A percentile compares a stretch with the other conserved stretches of the same genome.
phyloP scores from a whole-genome alignment of 2,113 vertebrate genomes.

The Eleginops maclovinus region DNA sequence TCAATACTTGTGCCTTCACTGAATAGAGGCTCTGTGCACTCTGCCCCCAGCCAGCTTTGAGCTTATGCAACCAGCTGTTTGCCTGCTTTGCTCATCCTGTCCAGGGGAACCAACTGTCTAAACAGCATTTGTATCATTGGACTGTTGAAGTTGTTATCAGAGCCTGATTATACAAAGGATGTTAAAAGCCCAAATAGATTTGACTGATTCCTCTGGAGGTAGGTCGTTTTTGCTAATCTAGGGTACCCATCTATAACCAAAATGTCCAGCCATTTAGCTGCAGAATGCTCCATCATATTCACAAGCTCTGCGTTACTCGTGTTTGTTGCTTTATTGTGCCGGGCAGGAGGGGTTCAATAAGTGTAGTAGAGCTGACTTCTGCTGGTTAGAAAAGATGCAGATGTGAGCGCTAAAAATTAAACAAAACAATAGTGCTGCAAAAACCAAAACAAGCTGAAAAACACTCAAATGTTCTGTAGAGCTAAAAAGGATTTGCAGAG shows the following conservation, averaged over 20 bases:
- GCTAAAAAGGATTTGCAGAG: not conserved
- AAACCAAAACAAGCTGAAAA: not conserved
- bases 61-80: conserved; percentile 66
- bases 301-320: not conserved
- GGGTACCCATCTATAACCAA: too few species aligned
- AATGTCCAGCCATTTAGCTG: not conserved
- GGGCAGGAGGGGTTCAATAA: not conserved
- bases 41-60: conserved; percentile 46
- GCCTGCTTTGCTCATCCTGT: conserved; percentile 48
- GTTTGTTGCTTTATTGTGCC: not conserved
- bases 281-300: not conserved
- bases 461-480: not conserved
- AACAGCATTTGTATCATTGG: conserved; percentile 61
- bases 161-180: conserved; percentile 55
- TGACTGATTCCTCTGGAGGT: conserved; percentile 30
- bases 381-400: not conserved
- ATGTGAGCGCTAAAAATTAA: not conserved
- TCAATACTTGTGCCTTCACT: conserved; percentile 13
- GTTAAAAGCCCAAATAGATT: conserved; percentile 31
- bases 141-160: conserved; percentile 50
- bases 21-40: conserved; percentile 25
- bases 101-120: conserved; percentile 77
- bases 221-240: not conserved
- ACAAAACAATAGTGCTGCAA: not conserved
- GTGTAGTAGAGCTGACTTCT: not conserved